Conservation (phyloP, 2,113 vertebrate genomes). For the Odontophorus gujanensis region DNA sequence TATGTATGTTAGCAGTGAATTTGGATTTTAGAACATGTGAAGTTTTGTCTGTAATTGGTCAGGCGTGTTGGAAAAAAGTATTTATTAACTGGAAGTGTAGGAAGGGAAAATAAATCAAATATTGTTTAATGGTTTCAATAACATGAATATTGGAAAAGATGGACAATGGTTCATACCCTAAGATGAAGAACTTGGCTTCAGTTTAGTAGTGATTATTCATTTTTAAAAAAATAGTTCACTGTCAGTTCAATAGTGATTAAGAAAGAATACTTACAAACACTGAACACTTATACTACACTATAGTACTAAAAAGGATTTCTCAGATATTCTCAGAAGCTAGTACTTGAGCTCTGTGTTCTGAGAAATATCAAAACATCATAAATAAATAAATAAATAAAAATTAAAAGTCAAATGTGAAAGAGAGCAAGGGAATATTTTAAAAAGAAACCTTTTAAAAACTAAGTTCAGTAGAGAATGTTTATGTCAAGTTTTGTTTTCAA, state of each 20-base stretch:
- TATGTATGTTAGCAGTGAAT: neutral
- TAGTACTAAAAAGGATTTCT: neutral
- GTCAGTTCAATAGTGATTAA: neutral
- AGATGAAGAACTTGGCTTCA: neutral
- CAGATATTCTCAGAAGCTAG: neutral
- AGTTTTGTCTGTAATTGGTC: neutral
- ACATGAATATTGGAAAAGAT: neutral
- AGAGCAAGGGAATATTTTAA: neutral
- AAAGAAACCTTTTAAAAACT: neutral
- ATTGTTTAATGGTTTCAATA: neutral
- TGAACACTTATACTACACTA: neutral
- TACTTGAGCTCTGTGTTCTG: neutral
- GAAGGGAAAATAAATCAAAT: neutral
- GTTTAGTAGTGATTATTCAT: neutral
- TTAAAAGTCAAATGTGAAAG: neutral
- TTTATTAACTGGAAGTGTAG: neutral
- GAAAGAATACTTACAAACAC: neutral
- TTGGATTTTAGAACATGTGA: neutral
- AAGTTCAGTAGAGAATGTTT: neutral
- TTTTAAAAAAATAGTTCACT: neutral
- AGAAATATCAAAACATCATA: neutral
- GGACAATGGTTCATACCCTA: neutral
- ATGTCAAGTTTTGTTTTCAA: neutral
- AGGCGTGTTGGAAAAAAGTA: neutral
- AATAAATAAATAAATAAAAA: neutral